Conservation (phyloP, 1,140 invertebrate genomes). For the Grapholita molesta region DNA sequence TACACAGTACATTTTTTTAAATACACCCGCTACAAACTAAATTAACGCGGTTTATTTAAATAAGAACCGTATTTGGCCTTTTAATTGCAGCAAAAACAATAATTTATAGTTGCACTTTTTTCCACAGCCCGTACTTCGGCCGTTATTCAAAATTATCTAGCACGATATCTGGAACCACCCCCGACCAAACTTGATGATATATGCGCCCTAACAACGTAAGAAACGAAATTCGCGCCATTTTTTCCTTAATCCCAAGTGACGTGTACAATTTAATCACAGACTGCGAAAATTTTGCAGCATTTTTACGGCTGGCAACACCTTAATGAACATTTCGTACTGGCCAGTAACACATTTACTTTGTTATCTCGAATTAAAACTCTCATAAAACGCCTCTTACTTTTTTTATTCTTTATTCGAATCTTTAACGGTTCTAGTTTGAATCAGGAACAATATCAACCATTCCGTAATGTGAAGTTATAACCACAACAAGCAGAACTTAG, state of each 20-base stretch:
- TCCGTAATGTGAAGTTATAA: slow-evolving; percentile 38
- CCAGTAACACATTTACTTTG: background rate
- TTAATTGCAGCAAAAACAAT: slow-evolving; percentile 70
- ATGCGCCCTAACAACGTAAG: slow-evolving; percentile 48
- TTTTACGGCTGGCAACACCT: slow-evolving; percentile 8
- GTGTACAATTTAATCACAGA: slow-evolving; percentile 34
- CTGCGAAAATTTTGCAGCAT: slow-evolving; percentile 22
- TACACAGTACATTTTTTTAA: too few species aligned
- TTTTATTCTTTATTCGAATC: background rate
- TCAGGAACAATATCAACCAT: slow-evolving; percentile 18
- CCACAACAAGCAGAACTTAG: slow-evolving; percentile 52
- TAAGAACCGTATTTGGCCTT: slow-evolving; percentile 27
- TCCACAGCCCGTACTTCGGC: slow-evolving; percentile 31
- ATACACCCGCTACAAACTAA: background rate
- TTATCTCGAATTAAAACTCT: background rate
- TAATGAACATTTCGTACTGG: slow-evolving; percentile 5
- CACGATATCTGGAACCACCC: slow-evolving; percentile 57
- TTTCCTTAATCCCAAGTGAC: slow-evolving; percentile 47
- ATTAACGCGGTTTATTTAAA: slow-evolving; percentile 1
- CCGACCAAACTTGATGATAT: slow-evolving; percentile 41
- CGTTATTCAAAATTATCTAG: slow-evolving; percentile 73
- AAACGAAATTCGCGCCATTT: slow-evolving; percentile 33
- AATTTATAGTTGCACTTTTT: slow-evolving; percentile 64
- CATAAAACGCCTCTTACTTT: background rate
- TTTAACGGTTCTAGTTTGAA: slow-evolving; percentile 5